Evolutionary conservation across 2,888 invertebrate genomes (phyloP), one percentile per base, ranked within the genome.

Genomic region (Luffia ferchaultella): DNA sequence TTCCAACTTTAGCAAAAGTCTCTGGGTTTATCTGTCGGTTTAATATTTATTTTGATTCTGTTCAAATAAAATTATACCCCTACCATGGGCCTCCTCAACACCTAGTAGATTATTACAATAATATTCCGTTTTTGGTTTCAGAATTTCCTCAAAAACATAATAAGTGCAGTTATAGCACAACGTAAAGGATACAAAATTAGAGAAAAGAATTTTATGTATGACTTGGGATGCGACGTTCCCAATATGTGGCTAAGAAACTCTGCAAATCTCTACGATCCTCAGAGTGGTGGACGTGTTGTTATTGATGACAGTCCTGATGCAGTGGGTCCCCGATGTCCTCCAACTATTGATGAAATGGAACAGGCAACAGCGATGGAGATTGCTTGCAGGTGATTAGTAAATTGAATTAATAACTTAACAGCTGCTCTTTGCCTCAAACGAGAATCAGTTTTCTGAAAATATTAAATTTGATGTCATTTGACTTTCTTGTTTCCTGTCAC

Each of bases 221-320:
- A 92, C 56, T 86, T 95, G 53, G 96, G 96, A 1, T 85, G 89
- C 15, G 88, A 92, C 15, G 85, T 93, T 49, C 90, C 92, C 0
- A 93, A 95, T 72, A 93, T 94, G 54, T 93, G 93, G 85, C 78
- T 93, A 18, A 79, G 92, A 49, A 95, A 94, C 65, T 87, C 91
- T 0, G 80, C 87, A 40, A 88, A 88, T 47, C 69, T 91, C 42
- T 85, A 88, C 50, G 90, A 91, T 62, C 85, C 87, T 2, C 84
- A 87, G n/a, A 78, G 78, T 56, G 87, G 88, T 50, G 85, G 85
- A 0, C 79, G 87, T 40, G 76, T 86, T 1, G 85, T 80, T 60
- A 80, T 87, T 3, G 88, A 88, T 55, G 87, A 87, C 54, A 86
- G 86, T 54, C 85, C 86, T 2, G 88, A 89, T 58, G 86, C 86